Evolutionary conservation across 2,888 invertebrate species (phyloP).

Genomic region (Acanthococcus lagerstroemiae): DNA sequence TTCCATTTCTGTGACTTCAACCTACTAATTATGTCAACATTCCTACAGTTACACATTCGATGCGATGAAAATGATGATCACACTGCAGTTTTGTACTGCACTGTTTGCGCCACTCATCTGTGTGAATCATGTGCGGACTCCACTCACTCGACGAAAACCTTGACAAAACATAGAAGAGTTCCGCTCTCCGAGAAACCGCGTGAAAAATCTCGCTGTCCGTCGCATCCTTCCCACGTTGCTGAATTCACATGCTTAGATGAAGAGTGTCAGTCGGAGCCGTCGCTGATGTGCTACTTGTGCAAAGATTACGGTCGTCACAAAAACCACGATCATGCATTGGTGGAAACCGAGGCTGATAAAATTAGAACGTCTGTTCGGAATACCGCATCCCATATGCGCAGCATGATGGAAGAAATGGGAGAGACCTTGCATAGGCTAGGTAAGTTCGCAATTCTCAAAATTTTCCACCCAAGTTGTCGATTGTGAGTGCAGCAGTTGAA

Average conservation of each 20-base stretch:
- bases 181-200: constrained; percentile 49
- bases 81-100: constrained; percentile 48
- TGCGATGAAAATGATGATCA: constrained; percentile 51
- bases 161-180: constrained; percentile 47
- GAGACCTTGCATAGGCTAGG: constrained; percentile 43
- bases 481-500: no score
- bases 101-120: constrained; percentile 47
- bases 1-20: no score
- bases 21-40: no score
- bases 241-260: constrained; percentile 50
- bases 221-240: constrained; percentile 47
- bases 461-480: no score
- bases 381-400: constrained; percentile 46
- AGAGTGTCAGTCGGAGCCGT: constrained; percentile 43
- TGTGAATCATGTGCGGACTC: constrained; percentile 47
- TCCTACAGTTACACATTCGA: constrained; percentile 42
- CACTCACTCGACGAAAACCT: constrained; percentile 47
- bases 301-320: constrained; percentile 50
- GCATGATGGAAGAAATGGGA: constrained; percentile 47
- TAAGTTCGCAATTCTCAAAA: constrained; percentile 1
- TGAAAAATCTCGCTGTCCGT: constrained; percentile 47
- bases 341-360: constrained; percentile 50
- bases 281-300: constrained; percentile 51
- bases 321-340: constrained; percentile 47
- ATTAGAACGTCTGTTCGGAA: constrained; percentile 45